A percentile compares a stretch with the other conserved stretches of the same genome.
These are phyloP conservation scores for Idris sp. DNA, from an alignment of 1,140 invertebrate genomes.

Conservation along the genomic window DNA sequence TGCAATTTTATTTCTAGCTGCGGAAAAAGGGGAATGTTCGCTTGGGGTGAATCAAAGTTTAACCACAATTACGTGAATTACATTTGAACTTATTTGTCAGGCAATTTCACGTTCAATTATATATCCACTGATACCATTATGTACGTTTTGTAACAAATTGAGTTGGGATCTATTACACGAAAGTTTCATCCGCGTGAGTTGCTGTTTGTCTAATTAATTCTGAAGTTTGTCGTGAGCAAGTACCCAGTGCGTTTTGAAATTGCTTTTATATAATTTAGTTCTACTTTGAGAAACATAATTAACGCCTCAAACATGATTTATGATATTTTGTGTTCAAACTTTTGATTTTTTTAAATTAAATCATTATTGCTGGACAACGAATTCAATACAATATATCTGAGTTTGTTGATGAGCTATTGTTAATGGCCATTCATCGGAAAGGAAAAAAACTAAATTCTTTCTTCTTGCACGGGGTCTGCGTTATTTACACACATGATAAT, in stretches of 20 bases:
- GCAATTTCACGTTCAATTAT: slow-evolving; percentile 37
- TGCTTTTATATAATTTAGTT: slow-evolving; percentile 48
- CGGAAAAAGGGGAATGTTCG: no score
- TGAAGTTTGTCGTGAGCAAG: slow-evolving; percentile 45
- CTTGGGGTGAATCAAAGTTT: no score
- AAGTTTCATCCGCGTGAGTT: slow-evolving; percentile 44
- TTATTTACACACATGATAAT: slow-evolving; percentile 59
- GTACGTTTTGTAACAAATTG: slow-evolving; percentile 28
- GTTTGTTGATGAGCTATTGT: no score
- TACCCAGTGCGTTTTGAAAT: slow-evolving; percentile 20
- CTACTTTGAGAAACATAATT: slow-evolving; percentile 4
- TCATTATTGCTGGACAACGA: neutral
- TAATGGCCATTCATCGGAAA: no score
- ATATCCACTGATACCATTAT: slow-evolving; percentile 24
- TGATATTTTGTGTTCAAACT: slow-evolving; percentile 3
- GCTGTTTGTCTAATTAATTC: slow-evolving; percentile 45
- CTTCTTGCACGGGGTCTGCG: slow-evolving; percentile 16
- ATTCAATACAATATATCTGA: no score
- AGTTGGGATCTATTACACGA: slow-evolving; percentile 42
- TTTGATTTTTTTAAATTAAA: slow-evolving; percentile 10
- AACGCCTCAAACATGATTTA: slow-evolving; percentile 9
- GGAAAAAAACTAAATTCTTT: no score
- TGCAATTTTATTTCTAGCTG: no score
- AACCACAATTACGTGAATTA: no score
- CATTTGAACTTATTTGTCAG: slow-evolving; percentile 21